Base-by-base conservation (phyloP, 2,113 vertebrate genomes). In the Dolichallabes microphthalmus region DNA sequence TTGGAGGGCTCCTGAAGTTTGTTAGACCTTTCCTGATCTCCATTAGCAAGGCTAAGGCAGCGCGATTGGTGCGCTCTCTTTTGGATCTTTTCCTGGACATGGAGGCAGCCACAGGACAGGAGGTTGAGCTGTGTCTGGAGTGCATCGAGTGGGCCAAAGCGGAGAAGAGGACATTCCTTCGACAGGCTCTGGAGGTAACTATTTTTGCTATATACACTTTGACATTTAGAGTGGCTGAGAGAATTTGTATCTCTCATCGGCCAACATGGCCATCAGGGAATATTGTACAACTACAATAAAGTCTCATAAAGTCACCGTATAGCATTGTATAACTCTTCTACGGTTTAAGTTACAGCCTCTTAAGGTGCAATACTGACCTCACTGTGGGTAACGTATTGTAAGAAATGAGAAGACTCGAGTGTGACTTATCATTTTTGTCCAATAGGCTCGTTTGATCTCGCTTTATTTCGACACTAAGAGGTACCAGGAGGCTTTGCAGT, bases 81-180 rank as follows among this genome's bases (percentile, higher is more conserved):
- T 95, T 99, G 45, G 98, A 99, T 92, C 94, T 99, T 2, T 98
- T 99, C 88, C 95, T 99, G 45, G 98, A 99, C 89, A 99, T 99
- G 98, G 98, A 99, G 92, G 98, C 98, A 80, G 98, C 98, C 0
- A 99, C 98, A 0, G 98, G 98, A 30, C 98, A 99, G 92, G 98
- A 99, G 95, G 98, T 99, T 74, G 97, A 98, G 86, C 94, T 99
- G 89, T 99, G 98, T 93, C 95, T 99, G 90, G 98, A 99, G 88
- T 99, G 98, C 92, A 99, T 99, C 14, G 98, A 99, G 83, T 99
- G 98, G 98, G 98, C 98, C 92, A 99, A 99, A 94, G 93, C 95
- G 32, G 98, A 99, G 94, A 99, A 99, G 92, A 97, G 98, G 92
- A 99, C 98, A 85, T 99, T 99, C 92, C 94, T 99, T 83, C 96